Evolutionary conservation across 2,888 invertebrate species (phyloP), one percentile per base, ranked within the genome.

Genomic region (Lithosia quadra): DNA sequence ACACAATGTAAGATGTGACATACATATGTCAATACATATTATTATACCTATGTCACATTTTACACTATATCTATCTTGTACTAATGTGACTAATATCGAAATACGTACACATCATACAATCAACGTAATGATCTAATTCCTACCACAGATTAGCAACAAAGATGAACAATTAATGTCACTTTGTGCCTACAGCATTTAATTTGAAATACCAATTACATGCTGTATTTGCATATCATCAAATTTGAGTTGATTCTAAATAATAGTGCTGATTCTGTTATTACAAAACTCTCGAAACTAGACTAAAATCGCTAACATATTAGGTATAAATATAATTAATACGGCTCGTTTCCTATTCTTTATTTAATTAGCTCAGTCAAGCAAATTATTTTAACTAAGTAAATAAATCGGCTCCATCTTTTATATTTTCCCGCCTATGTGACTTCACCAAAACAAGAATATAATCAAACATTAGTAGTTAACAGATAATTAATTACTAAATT

Each of bases 51-150:
- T 39, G 39, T 49, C 49, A 39, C 60, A 22, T 60, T 39, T 39
- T 60, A 60, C 60, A 60, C 22, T 39, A 39, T 60, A 36, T 60
- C 13, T 39, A 36, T 59, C 71, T 71, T 22, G 56, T 22, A 73
- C n/a, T n/a, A n/a, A n/a, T 73, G 67, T 49, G 49, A 69, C 68
- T 63, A 65, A 65, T 75, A 72, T 71, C 63, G 5, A 4, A 28
- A 28, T 28, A 67, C 62, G 65, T 43, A 43, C 18, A 70, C 60
- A 68, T 68, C 74, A n/a, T 70, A 55, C 65, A 61, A 58, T 66
- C 55, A 39, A 64, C 59, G 60, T 72, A 76, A 71, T 76, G 63
- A 71, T 74, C 49, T 60, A 57, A 69, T 77, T 61, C 39, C 39
- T 24, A 24, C 39, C 60, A 15, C 33, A 39, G 22, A 39, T 39